These are phyloP conservation scores for Halichoerus grypus DNA, from an alignment of 2,113 vertebrate genomes.

Conservation along the genomic window DNA sequence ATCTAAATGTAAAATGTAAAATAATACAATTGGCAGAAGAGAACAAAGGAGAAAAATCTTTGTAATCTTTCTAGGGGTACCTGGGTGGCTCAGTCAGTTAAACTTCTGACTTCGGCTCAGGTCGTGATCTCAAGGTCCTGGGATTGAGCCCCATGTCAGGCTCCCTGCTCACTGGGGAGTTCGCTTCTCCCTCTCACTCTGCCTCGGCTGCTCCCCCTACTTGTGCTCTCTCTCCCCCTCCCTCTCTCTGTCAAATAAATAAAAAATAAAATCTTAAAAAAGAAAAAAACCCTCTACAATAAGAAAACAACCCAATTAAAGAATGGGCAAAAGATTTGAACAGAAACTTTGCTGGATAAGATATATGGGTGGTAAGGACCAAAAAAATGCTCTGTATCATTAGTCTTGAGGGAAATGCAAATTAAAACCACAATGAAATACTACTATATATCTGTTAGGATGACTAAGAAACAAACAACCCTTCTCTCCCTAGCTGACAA, in stretches of 20 bases:
- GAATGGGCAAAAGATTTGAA: not conserved
- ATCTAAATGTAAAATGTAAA: not conserved
- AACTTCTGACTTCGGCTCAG: not conserved
- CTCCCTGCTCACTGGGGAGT: not conserved
- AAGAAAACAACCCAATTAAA: not conserved
- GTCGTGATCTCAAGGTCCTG: not conserved
- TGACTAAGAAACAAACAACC: not conserved
- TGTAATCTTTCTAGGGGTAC: not conserved
- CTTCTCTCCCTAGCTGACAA: not conserved
- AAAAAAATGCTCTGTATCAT: not conserved
- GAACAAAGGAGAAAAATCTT: not conserved
- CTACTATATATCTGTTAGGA: not conserved
- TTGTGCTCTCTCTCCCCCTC: not conserved
- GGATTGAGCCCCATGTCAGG: not conserved
- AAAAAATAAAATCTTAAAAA: not conserved
- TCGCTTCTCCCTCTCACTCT: not conserved
- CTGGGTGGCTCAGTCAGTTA: not conserved
- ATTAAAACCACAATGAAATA: not conserved
- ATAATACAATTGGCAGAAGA: not conserved
- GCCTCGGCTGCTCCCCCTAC: fast-evolving
- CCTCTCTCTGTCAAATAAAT: too few species aligned
- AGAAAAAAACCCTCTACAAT: not conserved
- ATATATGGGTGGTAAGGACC: not conserved
- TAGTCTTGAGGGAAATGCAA: not conserved
- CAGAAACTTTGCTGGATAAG: not conserved